phyloP scores from a whole-genome alignment of 2,113 vertebrate genomes.

The Nanger granti region DNA sequence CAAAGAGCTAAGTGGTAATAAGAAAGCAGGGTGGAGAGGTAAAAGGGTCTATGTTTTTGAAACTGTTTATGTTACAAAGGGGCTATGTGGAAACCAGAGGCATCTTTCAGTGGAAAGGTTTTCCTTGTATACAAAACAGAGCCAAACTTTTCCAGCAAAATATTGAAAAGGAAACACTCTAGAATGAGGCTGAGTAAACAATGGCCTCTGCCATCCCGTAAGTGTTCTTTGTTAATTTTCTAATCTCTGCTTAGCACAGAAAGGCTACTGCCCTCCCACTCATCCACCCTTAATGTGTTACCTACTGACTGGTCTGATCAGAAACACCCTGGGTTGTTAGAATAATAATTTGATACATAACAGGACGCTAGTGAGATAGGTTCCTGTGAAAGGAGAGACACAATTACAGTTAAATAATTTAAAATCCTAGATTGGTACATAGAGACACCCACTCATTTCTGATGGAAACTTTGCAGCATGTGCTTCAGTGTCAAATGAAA shows the following conservation, averaged over 20 bases:
- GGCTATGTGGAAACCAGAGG: conserved; percentile 65
- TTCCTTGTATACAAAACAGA: conserved; percentile 14
- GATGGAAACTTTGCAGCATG: conserved; percentile 1
- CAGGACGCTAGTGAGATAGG: conserved; percentile 19
- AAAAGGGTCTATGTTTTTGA: conserved; percentile 52
- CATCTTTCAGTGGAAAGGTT: conserved; percentile 39
- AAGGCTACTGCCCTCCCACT: conserved; percentile 4
- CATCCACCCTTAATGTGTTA: neutral
- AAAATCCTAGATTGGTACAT: conserved; percentile 49
- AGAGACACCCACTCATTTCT: conserved; percentile 53
- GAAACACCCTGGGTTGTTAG: neutral
- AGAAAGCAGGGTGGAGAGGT: conserved; percentile 40
- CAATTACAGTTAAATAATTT: conserved; percentile 71
- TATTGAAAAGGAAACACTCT: conserved; percentile 64
- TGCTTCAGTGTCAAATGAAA: conserved; percentile 86
- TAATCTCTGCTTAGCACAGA: conserved; percentile 60
- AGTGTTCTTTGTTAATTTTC: conserved; percentile 38
- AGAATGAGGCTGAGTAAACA: conserved; percentile 58
- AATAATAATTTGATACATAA: conserved; percentile 49
- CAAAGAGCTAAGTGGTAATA: neutral
- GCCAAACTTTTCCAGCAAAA: conserved; percentile 20
- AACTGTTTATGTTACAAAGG: conserved; percentile 52
- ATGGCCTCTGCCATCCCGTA: conserved; percentile 38
- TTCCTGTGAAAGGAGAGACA: conserved; percentile 50
- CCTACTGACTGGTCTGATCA: conserved; percentile 42